Conservation (phyloP, 1,140 invertebrate genomes). For the Atta colombica region DNA sequence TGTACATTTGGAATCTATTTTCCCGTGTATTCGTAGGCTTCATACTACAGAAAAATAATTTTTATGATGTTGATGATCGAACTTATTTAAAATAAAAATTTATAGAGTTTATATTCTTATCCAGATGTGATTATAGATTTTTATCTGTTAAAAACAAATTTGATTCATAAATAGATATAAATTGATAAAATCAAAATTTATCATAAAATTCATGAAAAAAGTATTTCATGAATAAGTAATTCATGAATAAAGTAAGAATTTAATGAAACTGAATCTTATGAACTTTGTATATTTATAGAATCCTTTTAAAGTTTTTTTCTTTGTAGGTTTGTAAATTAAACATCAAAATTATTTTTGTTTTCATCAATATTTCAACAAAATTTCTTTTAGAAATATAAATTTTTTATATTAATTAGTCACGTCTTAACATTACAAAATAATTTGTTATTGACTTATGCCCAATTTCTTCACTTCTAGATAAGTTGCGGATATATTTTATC, state of each 20-base stretch:
- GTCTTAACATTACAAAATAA: too few species aligned
- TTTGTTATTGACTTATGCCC: too few species aligned
- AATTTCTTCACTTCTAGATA: too few species aligned
- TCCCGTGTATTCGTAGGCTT: neutral
- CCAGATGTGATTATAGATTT: neutral
- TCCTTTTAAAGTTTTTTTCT: neutral
- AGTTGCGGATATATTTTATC: too few species aligned
- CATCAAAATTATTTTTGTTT: neutral
- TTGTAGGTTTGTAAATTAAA: neutral
- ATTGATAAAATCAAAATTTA: neutral
- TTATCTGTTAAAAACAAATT: neutral
- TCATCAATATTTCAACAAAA: neutral
- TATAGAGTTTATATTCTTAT: neutral
- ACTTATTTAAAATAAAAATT: neutral
- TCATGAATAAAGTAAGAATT: neutral
- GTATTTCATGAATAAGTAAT: too few species aligned
- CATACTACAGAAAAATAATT: neutral
- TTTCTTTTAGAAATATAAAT: neutral
- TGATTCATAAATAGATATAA: neutral
- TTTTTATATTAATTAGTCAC: too few species aligned
- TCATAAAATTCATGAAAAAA: neutral
- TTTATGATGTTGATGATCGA: neutral
- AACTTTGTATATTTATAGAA: neutral
- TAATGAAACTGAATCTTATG: neutral
- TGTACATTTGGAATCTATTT: neutral